Evolutionary conservation across 2,113 vertebrate species (phyloP), one percentile per base, ranked within the genome.

Genomic region (Anthoscopus minutus): DNA sequence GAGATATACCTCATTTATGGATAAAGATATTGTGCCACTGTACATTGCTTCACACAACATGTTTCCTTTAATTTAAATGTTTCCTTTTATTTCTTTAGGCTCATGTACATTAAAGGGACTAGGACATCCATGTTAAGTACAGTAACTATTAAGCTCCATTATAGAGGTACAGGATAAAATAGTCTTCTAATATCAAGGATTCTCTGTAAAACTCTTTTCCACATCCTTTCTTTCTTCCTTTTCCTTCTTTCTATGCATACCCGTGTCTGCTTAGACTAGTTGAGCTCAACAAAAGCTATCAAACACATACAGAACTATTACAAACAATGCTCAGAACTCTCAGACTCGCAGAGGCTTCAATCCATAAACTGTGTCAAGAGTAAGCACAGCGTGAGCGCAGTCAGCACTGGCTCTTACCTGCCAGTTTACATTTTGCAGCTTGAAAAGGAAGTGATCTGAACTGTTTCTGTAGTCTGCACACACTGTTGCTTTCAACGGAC

Each of bases 361-460:
- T 27, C 24, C n/a, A 17, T 33, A 42, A 48, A 48, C 2, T 1
- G 5, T 18, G 44, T 37, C n/a, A 58, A 35, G 19, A 61, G n/a
- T 13, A 44, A 56, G 22, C 48, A 64, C 0, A 45, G 33, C 33
- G 47, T 37, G 13, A 65, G n/a, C 57, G 18, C 5, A 35, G 35
- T 54, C 45, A 92, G n/a, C 30, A 47, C 5, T 23, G 53, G 4
- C 24, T 82, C 98, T 98, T 98, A 99, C 99, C 99, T 98, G 99
- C 99, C 33, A 99, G 97, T 85, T 97, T 98, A 93, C 99, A 99
- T 95, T 97, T 98, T 15, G 98, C 97, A 72, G 98, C 98, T 96
- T 99, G 99, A 93, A 99, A 99, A 40, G 99, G 98, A 50, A 99
- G 97, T 0, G 85, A 96, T 80, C 97, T 84, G 96, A 99, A 99